A percentile compares a stretch with the other conserved stretches of the same genome.
Conservation (phyloP, 2,113 vertebrate species). For the Desmodus rotundus region DNA sequence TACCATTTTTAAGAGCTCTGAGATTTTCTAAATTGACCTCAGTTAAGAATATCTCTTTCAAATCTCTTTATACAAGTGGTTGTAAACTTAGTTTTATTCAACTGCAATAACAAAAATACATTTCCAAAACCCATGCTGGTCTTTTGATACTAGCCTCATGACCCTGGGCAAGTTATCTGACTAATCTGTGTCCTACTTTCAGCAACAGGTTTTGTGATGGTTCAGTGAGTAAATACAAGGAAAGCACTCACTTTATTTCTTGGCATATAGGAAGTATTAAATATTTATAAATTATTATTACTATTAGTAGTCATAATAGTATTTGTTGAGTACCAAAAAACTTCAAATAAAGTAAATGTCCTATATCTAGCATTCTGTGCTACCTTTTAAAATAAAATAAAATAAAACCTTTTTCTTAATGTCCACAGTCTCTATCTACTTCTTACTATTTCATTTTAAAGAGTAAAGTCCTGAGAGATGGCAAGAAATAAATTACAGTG, state of each 20-base stretch:
- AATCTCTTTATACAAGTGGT: neutral
- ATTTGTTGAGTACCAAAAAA: neutral
- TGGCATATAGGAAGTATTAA: neutral
- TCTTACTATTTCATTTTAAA: neutral
- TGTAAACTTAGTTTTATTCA: neutral
- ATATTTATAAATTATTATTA: neutral
- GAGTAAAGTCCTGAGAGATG: neutral
- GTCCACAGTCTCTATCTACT: neutral
- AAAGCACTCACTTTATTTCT: constrained; percentile 8
- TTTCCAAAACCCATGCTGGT: neutral
- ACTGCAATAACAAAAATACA: neutral
- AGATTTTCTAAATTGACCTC: neutral
- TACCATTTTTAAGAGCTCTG: neutral
- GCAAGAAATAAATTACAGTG: neutral
- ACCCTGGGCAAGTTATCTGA: neutral
- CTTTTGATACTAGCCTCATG: neutral
- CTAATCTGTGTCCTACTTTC: neutral
- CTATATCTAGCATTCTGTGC: neutral
- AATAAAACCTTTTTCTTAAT: neutral
- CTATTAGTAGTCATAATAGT: neutral
- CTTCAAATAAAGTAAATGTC: neutral
- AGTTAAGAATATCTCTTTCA: neutral
- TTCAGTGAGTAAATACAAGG: neutral
- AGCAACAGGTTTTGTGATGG: neutral
- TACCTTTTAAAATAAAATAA: neutral